phyloP scores from a whole-genome alignment of 2,797 vertebrate species.

The Danio albolineatus region DNA sequence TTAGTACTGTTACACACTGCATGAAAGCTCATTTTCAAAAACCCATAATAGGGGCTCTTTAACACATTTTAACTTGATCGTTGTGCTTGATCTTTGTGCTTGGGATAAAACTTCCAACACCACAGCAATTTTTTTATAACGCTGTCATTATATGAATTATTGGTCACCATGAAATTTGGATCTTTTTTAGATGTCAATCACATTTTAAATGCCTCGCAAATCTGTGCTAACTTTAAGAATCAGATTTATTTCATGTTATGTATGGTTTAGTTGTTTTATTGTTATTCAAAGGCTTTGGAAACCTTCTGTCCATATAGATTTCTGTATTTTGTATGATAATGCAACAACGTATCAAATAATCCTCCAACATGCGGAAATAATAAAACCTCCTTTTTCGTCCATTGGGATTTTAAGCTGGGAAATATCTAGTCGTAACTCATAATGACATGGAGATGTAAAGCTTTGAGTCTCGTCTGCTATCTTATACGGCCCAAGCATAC shows the following conservation, averaged over 20 bases:
- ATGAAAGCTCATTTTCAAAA: too few species aligned
- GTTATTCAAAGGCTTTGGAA: constrained; percentile 17
- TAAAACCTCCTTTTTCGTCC: constrained; percentile 19
- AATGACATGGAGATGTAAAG: constrained; percentile 46
- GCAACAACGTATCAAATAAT: constrained; percentile 9
- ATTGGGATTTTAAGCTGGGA: neutral
- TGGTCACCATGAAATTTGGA: neutral
- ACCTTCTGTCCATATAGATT: neutral
- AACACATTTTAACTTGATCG: too few species aligned
- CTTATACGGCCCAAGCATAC: constrained; percentile 15
- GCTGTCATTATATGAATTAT: neutral
- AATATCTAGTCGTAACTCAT: constrained; percentile 20
- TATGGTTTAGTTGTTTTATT: constrained; percentile 5
- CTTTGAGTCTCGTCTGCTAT: constrained; percentile 28
- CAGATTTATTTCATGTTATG: neutral
- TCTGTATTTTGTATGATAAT: neutral
- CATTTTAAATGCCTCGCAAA: neutral
- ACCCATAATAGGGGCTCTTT: too few species aligned
- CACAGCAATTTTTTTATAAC: too few species aligned
- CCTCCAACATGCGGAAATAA: constrained; percentile 38
- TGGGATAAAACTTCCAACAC: too few species aligned
- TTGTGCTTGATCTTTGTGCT: too few species aligned
- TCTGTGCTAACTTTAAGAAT: too few species aligned
- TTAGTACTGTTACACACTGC: too few species aligned
- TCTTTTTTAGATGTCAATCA: neutral